Evolutionary conservation across 2,113 vertebrate species (phyloP).

Genomic region (Lasiurus cinereus): DNA sequence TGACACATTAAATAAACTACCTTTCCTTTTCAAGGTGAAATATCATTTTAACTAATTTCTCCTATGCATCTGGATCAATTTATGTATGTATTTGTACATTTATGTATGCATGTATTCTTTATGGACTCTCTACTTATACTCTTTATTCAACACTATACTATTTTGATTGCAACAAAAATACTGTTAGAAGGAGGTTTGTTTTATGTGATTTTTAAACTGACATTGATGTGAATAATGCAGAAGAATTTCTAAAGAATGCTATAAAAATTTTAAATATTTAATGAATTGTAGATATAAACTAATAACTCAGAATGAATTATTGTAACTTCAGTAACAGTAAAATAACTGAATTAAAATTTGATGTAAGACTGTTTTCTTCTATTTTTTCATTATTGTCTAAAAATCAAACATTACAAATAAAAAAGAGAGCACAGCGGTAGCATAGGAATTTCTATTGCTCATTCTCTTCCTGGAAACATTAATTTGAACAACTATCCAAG

Average conservation of each 20-base stretch:
- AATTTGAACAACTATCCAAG: background rate
- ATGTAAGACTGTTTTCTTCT: background rate
- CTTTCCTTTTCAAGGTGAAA: background rate
- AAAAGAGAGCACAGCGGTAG: background rate
- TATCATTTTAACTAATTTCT: constrained; percentile 11
- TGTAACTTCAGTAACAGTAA: background rate
- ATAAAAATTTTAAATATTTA: background rate
- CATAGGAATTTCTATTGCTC: background rate
- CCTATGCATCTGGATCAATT: background rate
- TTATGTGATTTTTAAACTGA: background rate
- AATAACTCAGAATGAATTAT: constrained; percentile 16
- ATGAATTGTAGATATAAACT: background rate
- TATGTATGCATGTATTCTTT: background rate
- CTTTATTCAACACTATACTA: background rate
- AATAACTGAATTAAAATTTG: constrained; percentile 34
- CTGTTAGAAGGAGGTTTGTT: background rate
- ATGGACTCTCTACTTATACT: background rate
- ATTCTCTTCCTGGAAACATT: background rate
- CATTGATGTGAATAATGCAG: background rate
- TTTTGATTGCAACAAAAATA: background rate
- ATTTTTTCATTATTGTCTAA: too few relatives aligned
- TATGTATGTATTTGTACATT: background rate
- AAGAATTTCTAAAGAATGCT: background rate
- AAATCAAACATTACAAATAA: background rate
- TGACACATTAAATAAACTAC: background rate